Conservation (phyloP, 1,140 invertebrate genomes). For the Tribolium madens region DNA sequence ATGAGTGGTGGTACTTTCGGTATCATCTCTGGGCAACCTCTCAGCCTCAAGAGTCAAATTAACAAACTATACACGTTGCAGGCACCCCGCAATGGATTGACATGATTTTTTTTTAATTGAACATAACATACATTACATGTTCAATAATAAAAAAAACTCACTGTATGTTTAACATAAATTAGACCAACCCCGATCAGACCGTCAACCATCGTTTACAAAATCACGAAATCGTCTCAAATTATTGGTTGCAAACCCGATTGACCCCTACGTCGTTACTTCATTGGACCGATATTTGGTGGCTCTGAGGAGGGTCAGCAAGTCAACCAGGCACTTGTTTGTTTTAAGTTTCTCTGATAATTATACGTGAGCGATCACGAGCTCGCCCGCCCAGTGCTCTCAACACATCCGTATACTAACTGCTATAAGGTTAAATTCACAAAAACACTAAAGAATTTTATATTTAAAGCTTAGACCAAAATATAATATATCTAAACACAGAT, state of each 20-base stretch:
- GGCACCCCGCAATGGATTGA: too few species aligned
- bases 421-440: conserved; percentile 11
- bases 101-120: too few species aligned
- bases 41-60: too few species aligned
- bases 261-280: conserved; percentile 32
- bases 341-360: conserved; percentile 64
- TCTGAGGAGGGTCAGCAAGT: conserved; percentile 57
- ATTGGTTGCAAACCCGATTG: conserved; percentile 46
- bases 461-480: too few species aligned
- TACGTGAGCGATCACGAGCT: conserved; percentile 62
- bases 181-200: conserved; percentile 50
- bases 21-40: too few species aligned
- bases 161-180: conserved; percentile 42
- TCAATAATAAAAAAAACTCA: too few species aligned
- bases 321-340: conserved; percentile 63
- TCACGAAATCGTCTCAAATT: conserved; percentile 56
- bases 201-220: conserved; percentile 52
- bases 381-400: conserved; percentile 57
- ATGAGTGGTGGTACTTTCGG: too few species aligned
- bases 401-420: conserved; percentile 58
- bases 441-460: not conserved
- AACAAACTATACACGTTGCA: too few species aligned
- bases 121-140: too few species aligned
- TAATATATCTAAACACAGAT: too few species aligned
- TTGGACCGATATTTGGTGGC: conserved; percentile 49